Percentiles rank a stretch among this genome's conserved stretches.
phyloP scores from a whole-genome alignment of 2,888 invertebrate genomes.

The Temnothorax ravouxi region DNA sequence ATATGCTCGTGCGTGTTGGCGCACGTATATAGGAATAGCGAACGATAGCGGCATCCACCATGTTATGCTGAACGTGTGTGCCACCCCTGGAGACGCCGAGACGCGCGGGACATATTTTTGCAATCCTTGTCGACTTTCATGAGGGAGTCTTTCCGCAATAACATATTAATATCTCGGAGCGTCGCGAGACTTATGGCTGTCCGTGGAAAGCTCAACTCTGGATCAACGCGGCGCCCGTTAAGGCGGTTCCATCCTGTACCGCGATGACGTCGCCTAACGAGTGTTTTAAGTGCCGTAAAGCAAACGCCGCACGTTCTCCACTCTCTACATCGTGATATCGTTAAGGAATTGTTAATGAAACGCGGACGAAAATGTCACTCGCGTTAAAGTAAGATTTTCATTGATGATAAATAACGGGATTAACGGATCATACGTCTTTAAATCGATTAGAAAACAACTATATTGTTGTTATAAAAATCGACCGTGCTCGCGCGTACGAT shows the following conservation, averaged over 20 bases:
- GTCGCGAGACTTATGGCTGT: slow-evolving; percentile 80
- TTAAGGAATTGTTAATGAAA: slow-evolving; percentile 75
- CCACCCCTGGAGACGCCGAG: slow-evolving; percentile 67
- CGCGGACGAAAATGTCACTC: slow-evolving; percentile 53
- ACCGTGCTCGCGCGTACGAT: background rate
- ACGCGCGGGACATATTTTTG: slow-evolving; percentile 84
- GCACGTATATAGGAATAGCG: slow-evolving; percentile 46
- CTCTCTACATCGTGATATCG: slow-evolving; percentile 66
- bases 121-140: slow-evolving; percentile 86
- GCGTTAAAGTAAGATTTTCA: slow-evolving; percentile 31
- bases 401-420: background rate
- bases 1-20: slow-evolving; percentile 17
- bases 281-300: slow-evolving; percentile 82
- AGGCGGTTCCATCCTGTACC: slow-evolving; percentile 68
- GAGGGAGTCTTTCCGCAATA: slow-evolving; percentile 86
- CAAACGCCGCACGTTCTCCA: slow-evolving; percentile 81
- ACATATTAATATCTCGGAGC: slow-evolving; percentile 85
- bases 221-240: slow-evolving; percentile 82
- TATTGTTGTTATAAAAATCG: too few species aligned
- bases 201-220: slow-evolving; percentile 79
- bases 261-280: slow-evolving; percentile 58
- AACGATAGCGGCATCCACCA: slow-evolving; percentile 66
- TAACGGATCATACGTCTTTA: background rate
- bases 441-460: background rate
- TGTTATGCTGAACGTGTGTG: slow-evolving; percentile 58